Evolutionary conservation across 2,797 vertebrate species (phyloP).

Genomic region (Acanthornis magna): DNA sequence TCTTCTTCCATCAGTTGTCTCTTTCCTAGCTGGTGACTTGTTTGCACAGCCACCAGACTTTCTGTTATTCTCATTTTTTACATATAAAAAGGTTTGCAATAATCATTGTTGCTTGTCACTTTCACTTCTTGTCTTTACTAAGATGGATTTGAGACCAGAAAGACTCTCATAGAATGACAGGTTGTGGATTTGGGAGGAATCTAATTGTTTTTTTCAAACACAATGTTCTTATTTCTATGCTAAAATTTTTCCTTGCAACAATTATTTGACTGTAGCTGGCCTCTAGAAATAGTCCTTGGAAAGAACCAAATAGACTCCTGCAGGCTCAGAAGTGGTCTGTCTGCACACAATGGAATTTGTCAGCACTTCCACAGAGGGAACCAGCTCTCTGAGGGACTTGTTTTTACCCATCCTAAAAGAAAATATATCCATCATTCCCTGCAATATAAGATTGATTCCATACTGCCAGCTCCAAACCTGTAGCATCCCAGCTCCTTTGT

Average conservation of each 20-base stretch:
- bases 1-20: constrained; percentile 1
- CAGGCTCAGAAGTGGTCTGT: not conserved
- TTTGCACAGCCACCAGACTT: not conserved
- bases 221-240: not conserved
- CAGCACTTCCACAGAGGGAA: not conserved
- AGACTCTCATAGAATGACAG: not conserved
- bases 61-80: not conserved
- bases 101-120: not conserved
- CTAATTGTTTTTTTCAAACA: not conserved
- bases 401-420: not conserved
- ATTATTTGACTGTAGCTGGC: not conserved
- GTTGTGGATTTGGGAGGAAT: not conserved
- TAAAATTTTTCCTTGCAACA: not conserved
- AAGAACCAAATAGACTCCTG: not conserved
- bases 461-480: not conserved
- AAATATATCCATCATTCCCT: not conserved
- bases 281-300: not conserved
- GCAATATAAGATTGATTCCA: not conserved
- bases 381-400: not conserved
- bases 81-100: not conserved
- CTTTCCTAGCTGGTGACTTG: not conserved
- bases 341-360: not conserved
- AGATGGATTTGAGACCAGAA: not conserved
- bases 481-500: not conserved
- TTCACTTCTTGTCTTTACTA: not conserved